These are phyloP conservation scores for Eleginops maclovinus DNA, from an alignment of 2,113 vertebrate genomes.

Conservation along the genomic window DNA sequence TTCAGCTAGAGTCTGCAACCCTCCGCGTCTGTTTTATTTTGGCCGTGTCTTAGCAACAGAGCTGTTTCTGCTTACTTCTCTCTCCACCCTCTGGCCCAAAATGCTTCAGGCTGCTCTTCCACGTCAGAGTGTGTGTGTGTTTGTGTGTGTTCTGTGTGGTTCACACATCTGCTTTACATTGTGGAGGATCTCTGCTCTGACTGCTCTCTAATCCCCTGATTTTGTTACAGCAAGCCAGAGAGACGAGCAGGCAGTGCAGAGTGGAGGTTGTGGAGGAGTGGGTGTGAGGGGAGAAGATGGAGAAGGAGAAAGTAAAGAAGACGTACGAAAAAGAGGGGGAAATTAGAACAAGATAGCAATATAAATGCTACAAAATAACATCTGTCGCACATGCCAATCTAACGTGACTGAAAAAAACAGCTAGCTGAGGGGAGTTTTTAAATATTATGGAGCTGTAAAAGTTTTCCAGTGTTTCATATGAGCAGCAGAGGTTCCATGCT, in stretches of 20 bases:
- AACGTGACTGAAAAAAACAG: conserved; percentile 40
- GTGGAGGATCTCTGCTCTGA: conserved; percentile 58
- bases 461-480: conserved; percentile 55
- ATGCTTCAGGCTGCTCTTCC: conserved; percentile 69
- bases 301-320: conserved; percentile 49
- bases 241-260: conserved; percentile 32
- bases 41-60: conserved; percentile 68
- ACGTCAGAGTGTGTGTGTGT: conserved; percentile 43
- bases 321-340: background rate
- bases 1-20: conserved; percentile 59
- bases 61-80: conserved; percentile 81
- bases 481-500: conserved; percentile 38
- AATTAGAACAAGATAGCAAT: conserved; percentile 25
- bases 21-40: conserved; percentile 76
- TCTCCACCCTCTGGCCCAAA: conserved; percentile 76
- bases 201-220: conserved; percentile 63
- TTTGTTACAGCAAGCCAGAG: conserved; percentile 58
- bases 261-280: conserved; percentile 30
- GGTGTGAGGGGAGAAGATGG: conserved; percentile 51
- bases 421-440: conserved; percentile 28
- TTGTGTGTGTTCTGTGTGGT: conserved; percentile 43
- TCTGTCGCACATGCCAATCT: conserved; percentile 49
- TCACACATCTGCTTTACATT: conserved; percentile 82
- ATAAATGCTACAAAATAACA: conserved; percentile 23
- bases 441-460: conserved; percentile 58